Evolutionary conservation across 2,113 vertebrate species (phyloP).

Genomic region (Dermatemys mawii): DNA sequence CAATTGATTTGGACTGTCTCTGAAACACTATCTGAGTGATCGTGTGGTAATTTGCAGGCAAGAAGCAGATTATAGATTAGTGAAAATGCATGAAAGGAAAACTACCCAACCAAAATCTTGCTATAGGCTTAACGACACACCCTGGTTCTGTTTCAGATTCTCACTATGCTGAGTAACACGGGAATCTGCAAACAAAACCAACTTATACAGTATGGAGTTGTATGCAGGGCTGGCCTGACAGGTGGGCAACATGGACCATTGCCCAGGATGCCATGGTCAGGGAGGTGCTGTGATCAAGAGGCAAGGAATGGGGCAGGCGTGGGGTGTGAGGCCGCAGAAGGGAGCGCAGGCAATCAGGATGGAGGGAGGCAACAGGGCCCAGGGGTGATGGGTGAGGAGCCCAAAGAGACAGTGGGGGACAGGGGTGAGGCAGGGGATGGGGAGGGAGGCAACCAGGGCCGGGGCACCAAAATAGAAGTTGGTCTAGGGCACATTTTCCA

Average conservation of each 20-base stretch:
- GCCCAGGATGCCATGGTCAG: background rate
- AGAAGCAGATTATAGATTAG: background rate
- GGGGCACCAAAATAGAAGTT: too few relatives aligned
- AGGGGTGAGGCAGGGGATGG: too few relatives aligned
- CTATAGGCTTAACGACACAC: slow-evolving; percentile 36
- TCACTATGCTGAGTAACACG: slow-evolving; percentile 47
- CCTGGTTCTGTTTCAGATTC: slow-evolving; percentile 30
- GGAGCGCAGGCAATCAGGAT: too few relatives aligned
- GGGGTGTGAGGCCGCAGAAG: too few relatives aligned
- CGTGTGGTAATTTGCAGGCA: background rate
- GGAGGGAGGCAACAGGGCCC: too few relatives aligned
- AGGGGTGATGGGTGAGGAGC: too few relatives aligned
- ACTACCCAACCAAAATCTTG: background rate
- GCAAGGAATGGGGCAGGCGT: too few relatives aligned
- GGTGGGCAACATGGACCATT: background rate
- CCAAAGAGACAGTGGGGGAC: too few relatives aligned
- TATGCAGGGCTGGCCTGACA: slow-evolving; percentile 16
- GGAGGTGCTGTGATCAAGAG: too few relatives aligned
- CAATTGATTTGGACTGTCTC: background rate
- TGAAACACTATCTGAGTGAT: background rate
- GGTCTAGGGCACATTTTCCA: too few relatives aligned
- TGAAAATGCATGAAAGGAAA: background rate
- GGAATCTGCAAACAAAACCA: slow-evolving; percentile 49
- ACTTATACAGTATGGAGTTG: background rate
- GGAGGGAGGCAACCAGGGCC: too few relatives aligned